phyloP scores from a whole-genome alignment of 2,113 vertebrate genomes.

The Phyllostomus hastatus region DNA sequence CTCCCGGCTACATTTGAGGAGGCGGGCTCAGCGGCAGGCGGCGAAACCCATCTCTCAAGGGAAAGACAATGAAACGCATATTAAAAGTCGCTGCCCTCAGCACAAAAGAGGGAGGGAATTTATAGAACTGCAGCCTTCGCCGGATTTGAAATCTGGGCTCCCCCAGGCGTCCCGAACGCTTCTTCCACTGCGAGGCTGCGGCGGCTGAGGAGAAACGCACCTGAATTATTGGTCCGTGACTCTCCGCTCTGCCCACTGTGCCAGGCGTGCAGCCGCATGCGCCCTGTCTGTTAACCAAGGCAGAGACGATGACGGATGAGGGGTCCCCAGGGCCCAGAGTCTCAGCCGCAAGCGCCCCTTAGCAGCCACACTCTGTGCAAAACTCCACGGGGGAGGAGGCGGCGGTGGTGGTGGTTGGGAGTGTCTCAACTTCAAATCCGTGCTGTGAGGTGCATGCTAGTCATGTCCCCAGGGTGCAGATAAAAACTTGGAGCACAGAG shows the following conservation, averaged over 20 bases:
- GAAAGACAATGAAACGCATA: slow-evolving; percentile 47
- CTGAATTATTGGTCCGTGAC: fast-evolving
- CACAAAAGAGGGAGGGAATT: neutral
- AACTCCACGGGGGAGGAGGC: too few relatives aligned
- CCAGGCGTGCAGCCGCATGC: neutral
- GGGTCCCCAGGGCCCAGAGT: fast-evolving
- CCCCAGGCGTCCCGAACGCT: neutral
- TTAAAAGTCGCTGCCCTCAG: slow-evolving; percentile 13
- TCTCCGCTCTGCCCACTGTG: neutral
- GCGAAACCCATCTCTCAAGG: slow-evolving; percentile 32
- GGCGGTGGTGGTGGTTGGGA: fast-evolving
- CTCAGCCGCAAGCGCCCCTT: too few relatives aligned
- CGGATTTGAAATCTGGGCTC: neutral
- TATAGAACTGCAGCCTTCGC: neutral
- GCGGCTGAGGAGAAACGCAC: fast-evolving
- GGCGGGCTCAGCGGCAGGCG: slow-evolving; percentile 16
- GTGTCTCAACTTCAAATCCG: neutral
- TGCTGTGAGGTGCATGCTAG: fast-evolving
- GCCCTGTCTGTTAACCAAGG: too few relatives aligned
- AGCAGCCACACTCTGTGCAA: neutral
- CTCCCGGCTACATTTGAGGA: slow-evolving; percentile 41
- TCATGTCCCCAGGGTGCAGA: neutral
- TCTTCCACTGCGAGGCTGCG: neutral
- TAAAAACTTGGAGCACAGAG: neutral
- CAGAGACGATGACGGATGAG: too few relatives aligned